phyloP scores from a whole-genome alignment of 2,888 invertebrate genomes.

The Tachystola acroxantha region DNA sequence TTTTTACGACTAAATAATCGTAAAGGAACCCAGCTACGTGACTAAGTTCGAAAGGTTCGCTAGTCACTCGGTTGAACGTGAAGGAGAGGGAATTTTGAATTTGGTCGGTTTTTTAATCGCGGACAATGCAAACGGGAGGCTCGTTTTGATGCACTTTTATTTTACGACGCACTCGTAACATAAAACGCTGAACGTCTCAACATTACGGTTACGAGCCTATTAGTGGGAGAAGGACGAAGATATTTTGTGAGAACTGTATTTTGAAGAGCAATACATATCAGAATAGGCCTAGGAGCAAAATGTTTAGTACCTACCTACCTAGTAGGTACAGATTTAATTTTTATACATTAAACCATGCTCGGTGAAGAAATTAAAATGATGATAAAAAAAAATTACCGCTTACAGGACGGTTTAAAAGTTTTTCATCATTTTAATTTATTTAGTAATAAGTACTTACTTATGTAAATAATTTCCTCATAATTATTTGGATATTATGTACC shows the following conservation, averaged over 20 bases:
- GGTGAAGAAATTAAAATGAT: too few relatives aligned
- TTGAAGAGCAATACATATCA: slow-evolving; percentile 24
- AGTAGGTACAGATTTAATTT: too few relatives aligned
- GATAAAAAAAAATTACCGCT: too few relatives aligned
- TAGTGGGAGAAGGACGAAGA: slow-evolving; percentile 38
- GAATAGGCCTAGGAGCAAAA: too few relatives aligned
- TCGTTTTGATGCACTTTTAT: slow-evolving; percentile 75
- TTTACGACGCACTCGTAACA: slow-evolving; percentile 74
- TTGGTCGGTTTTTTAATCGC: slow-evolving; percentile 56
- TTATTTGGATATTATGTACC: too few relatives aligned
- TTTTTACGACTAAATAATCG: slow-evolving; percentile 80
- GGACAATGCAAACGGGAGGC: slow-evolving; percentile 72
- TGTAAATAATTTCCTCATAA: too few relatives aligned
- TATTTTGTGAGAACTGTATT: slow-evolving; percentile 23
- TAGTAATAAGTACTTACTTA: too few relatives aligned
- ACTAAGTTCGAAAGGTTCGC: slow-evolving; percentile 38
- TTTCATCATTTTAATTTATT: too few relatives aligned
- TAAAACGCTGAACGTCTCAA: slow-evolving; percentile 73
- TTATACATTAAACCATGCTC: too few relatives aligned
- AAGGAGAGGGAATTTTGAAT: slow-evolving; percentile 27
- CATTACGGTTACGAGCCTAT: slow-evolving; percentile 55
- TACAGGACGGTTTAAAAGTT: too few relatives aligned
- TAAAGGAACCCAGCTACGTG: slow-evolving; percentile 70
- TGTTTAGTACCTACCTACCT: too few relatives aligned
- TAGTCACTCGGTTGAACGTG: slow-evolving; percentile 20